A percentile compares a stretch with the other conserved stretches of the same genome.
phyloP scores from a whole-genome alignment of 2,888 invertebrate genomes.

The Oxystoma pomonae region DNA sequence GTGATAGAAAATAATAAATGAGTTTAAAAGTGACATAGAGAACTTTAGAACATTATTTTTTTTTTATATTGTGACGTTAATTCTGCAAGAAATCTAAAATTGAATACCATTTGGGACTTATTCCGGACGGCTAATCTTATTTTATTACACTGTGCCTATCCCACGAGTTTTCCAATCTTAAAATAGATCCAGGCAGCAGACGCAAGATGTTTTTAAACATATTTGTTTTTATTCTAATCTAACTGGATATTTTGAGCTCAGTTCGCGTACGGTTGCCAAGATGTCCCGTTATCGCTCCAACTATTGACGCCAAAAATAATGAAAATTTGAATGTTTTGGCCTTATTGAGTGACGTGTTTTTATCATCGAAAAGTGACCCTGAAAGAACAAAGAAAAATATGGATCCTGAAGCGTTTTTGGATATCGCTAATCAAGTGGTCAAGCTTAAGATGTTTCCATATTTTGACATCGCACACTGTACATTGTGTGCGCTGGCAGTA shows the following conservation, averaged over 20 bases:
- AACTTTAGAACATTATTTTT: too few relatives aligned
- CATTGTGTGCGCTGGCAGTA: slow-evolving; percentile 90
- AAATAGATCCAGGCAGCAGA: background rate
- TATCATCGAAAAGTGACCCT: background rate
- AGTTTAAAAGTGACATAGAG: too few relatives aligned
- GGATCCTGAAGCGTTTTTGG: slow-evolving; percentile 96
- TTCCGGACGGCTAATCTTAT: too few relatives aligned
- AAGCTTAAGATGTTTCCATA: slow-evolving; percentile 99
- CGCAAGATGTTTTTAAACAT: background rate
- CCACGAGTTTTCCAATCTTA: background rate
- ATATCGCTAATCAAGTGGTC: slow-evolving; percentile 97
- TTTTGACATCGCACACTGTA: slow-evolving; percentile 97
- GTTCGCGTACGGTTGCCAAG: background rate
- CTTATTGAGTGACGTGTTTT: background rate
- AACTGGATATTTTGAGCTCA: background rate
- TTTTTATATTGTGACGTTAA: too few relatives aligned
- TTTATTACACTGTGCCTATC: too few relatives aligned
- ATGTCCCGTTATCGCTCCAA: background rate
- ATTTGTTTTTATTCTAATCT: background rate
- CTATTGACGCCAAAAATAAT: background rate
- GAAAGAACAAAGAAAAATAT: slow-evolving; percentile 49
- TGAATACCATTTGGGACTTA: too few relatives aligned
- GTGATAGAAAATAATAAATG: too few relatives aligned
- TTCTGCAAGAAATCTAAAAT: too few relatives aligned
- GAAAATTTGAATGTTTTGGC: background rate